Evolutionary conservation across 2,113 vertebrate genomes (phyloP).

Genomic region (Xerus inauris): DNA sequence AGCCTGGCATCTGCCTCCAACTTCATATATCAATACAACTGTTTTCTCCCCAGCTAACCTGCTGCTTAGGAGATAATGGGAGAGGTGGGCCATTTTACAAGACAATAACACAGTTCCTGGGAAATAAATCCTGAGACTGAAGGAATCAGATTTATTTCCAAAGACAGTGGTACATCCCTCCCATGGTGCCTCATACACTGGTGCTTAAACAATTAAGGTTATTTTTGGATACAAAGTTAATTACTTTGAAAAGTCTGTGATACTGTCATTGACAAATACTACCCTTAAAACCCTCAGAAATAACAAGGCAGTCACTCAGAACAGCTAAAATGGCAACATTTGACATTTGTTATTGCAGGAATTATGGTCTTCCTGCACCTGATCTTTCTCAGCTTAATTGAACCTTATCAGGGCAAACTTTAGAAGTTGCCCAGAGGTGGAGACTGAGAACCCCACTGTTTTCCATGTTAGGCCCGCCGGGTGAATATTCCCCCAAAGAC

Average conservation of each 20-base stretch:
- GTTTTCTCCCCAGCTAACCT: slow-evolving; percentile 85
- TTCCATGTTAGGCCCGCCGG: slow-evolving; percentile 50
- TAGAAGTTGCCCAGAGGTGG: slow-evolving; percentile 44
- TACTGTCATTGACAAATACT: slow-evolving; percentile 84
- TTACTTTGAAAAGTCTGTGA: slow-evolving; percentile 86
- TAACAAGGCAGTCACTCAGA: slow-evolving; percentile 82
- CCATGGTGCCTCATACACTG: slow-evolving; percentile 82
- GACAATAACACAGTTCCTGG: slow-evolving; percentile 82
- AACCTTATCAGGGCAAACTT: slow-evolving; percentile 82
- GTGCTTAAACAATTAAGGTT: slow-evolving; percentile 86
- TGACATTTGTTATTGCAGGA: slow-evolving; percentile 85
- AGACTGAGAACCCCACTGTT: slow-evolving; percentile 54
- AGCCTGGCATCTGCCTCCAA: slow-evolving; percentile 87
- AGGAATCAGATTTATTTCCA: slow-evolving; percentile 84
- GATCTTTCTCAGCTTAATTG: slow-evolving; percentile 86
- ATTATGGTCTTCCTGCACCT: slow-evolving; percentile 80
- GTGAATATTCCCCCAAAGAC: slow-evolving; percentile 56
- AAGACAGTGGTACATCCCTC: slow-evolving; percentile 84
- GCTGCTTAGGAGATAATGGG: slow-evolving; percentile 86
- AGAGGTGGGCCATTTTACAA: slow-evolving; percentile 84
- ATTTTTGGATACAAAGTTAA: slow-evolving; percentile 88
- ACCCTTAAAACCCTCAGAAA: slow-evolving; percentile 84
- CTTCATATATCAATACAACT: slow-evolving; percentile 87
- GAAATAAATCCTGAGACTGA: slow-evolving; percentile 85
- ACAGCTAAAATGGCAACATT: slow-evolving; percentile 76